Evolutionary conservation across 2,797 vertebrate genomes (phyloP), one percentile per base, ranked within the genome.

Genomic region (Alca torda): DNA sequence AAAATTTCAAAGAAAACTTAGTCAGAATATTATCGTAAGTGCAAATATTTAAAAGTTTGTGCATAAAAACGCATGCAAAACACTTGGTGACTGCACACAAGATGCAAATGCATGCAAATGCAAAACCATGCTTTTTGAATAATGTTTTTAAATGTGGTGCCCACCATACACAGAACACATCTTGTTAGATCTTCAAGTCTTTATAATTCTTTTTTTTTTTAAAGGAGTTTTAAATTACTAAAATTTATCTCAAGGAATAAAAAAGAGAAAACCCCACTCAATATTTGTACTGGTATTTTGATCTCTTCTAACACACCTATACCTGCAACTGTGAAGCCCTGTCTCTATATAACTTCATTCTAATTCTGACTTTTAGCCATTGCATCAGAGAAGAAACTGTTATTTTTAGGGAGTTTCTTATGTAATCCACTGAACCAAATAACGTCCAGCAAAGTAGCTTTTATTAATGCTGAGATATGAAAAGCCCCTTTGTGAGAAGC

Each of bases 381-480:
- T 15, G 43, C 84, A 84, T 57, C 54, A 84, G 46, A 61, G 64
- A 84, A 95, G 20, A 82, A 91, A 63, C 11, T 54, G 35, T 70
- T 88, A 53, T 74, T 87, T 89, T 77, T 86, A 31, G 16, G 7
- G 5, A 9, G 3, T 18, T 79, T 91, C 51, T 89, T 96, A 64
- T 63, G 59, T 59, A 76, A 65, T 43, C 28, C 64, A 69, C 43
- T 77, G 57, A 87, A 91, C 15, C 16, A 87, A 95, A 74, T 63
- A 75, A 93, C 60, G 24, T 81, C 63, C 69, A 93, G 59, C 63
- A 74, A 96, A 89, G 67, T 69, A 43, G 76, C 56, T 95, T 89
- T 97, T 95, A 97, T 97, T 97, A 89, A 94, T 92, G 88, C 45
- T 86, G 41, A 56, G 79, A 82, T 89, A 89, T 54, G 33, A 92